Evolutionary conservation across 2,797 vertebrate species (phyloP), one percentile per base, ranked within the genome.

Genomic region (Ctenosaura bakeri): DNA sequence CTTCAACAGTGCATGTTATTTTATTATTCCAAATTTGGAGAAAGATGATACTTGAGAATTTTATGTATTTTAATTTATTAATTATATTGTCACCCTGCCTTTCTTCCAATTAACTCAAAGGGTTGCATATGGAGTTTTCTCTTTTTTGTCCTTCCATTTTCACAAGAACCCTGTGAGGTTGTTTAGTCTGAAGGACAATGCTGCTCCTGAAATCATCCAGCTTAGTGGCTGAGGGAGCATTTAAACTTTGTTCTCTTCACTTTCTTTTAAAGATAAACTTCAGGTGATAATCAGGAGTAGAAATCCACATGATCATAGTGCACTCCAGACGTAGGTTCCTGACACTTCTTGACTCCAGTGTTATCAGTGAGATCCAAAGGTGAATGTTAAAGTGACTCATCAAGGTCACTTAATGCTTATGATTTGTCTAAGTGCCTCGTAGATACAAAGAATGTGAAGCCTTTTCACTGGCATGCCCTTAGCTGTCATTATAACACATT

Each of bases 321-420:
- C 1, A 0, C 0, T 6, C 35, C 64, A 24, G 56, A 54, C 0
- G 0, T 66, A 24, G 69, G 35, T 90, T 20, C 6, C 54, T 26
- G 38, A 46, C 46, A 0, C 54, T 86, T 66, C 38, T 87, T 74
- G 20, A 85, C 74, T 59, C 73, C 79, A 50, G 1, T 1, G 2
- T 46, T 71, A 84, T 76, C 66, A 24, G 0, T 0, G 6, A 56
- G 24, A n/a, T 81, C 6, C 69, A 77, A 46, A 88, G 18, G 0
- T 66, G 16, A 13, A 42, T 86, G 62, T 81, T 73, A 20, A 59
- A 0, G 74, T 77, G 0, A 1, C 50, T 59, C 50, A 79, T 64
- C 0, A 78, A 0, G 78, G 1, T 82, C 32, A 71, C 24, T 73
- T 24, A 3, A 69, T 0, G 0, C 0, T 0, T 42, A n/a, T 59